Conservation (phyloP, 1,140 invertebrate genomes). For the Aphidius ervi region DNA sequence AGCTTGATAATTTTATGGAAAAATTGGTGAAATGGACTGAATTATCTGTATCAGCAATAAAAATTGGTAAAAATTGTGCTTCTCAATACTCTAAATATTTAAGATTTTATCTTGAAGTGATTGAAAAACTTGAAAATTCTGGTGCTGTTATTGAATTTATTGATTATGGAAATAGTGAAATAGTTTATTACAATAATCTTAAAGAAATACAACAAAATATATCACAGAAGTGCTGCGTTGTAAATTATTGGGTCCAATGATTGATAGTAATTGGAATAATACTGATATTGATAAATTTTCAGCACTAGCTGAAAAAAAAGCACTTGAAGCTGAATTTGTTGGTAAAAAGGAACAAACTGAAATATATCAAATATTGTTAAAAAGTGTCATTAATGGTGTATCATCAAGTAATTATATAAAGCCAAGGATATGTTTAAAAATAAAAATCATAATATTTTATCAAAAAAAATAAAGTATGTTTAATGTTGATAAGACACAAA, state of each 20-base stretch:
- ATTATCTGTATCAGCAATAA: conserved; percentile 25
- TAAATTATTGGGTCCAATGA: conserved; percentile 38
- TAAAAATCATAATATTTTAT: conserved; percentile 16
- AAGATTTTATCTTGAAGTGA: conserved; percentile 56
- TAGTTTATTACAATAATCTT: conserved; percentile 35
- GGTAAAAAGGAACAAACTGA: conserved; percentile 31
- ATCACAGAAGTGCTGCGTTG: conserved; percentile 43
- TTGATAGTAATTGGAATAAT: conserved; percentile 27
- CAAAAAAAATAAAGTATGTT: background rate
- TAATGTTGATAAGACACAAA: no score
- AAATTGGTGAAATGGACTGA: conserved; percentile 35
- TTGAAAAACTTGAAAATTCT: conserved; percentile 42
- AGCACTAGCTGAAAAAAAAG: conserved; percentile 24
- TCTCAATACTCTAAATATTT: conserved; percentile 55
- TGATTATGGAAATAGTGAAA: conserved; percentile 56
- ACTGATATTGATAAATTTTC: conserved; percentile 31
- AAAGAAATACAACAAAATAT: conserved; percentile 40
- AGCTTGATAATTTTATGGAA: conserved; percentile 45
- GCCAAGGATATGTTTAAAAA: conserved; percentile 25
- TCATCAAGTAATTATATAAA: conserved; percentile 30
- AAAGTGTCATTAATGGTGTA: conserved; percentile 17
- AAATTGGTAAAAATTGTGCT: conserved; percentile 41
- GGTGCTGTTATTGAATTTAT: conserved; percentile 51
- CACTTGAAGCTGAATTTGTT: conserved; percentile 43
- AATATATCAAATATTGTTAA: conserved; percentile 39